phyloP scores from a whole-genome alignment of 2,888 invertebrate genomes.

The Drosophila demipolita region DNA sequence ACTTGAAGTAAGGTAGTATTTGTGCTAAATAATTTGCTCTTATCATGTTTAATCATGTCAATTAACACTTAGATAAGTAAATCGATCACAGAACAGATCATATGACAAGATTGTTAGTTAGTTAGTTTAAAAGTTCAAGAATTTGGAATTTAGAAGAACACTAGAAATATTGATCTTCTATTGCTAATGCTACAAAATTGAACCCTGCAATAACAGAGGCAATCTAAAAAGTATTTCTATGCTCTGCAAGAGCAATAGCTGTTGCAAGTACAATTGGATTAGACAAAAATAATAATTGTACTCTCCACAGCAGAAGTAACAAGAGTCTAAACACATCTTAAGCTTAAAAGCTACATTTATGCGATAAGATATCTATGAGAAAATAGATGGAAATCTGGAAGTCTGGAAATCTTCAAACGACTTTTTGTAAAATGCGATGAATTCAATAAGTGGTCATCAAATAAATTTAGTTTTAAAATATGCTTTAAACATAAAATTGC shows the following conservation, averaged over 20 bases:
- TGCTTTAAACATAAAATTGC: too few relatives aligned
- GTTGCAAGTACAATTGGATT: too few relatives aligned
- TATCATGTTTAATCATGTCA: not conserved
- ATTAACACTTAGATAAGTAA: not conserved
- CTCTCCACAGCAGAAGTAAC: too few relatives aligned
- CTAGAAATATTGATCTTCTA: not conserved
- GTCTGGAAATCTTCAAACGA: not conserved
- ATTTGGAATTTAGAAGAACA: not conserved
- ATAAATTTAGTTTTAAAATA: not conserved
- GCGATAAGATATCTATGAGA: not conserved
- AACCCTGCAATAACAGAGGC: too few relatives aligned
- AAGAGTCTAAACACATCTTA: not conserved
- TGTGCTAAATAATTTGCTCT: not conserved
- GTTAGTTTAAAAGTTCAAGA: not conserved
- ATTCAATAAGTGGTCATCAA: not conserved
- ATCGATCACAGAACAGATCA: not conserved
- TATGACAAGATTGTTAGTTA: not conserved
- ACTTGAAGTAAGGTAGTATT: not conserved
- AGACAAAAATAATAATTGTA: too few relatives aligned
- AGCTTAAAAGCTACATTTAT: not conserved
- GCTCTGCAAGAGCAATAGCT: too few relatives aligned
- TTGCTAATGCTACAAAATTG: too few relatives aligned
- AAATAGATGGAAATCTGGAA: not conserved
- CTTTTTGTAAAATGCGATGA: not conserved
- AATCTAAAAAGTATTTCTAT: too few relatives aligned